Percentiles rank a stretch among this genome's conserved stretches.
These are phyloP conservation scores for Plectrocnemia conspersa DNA, from an alignment of 1,140 invertebrate genomes.

Conservation along the genomic window DNA sequence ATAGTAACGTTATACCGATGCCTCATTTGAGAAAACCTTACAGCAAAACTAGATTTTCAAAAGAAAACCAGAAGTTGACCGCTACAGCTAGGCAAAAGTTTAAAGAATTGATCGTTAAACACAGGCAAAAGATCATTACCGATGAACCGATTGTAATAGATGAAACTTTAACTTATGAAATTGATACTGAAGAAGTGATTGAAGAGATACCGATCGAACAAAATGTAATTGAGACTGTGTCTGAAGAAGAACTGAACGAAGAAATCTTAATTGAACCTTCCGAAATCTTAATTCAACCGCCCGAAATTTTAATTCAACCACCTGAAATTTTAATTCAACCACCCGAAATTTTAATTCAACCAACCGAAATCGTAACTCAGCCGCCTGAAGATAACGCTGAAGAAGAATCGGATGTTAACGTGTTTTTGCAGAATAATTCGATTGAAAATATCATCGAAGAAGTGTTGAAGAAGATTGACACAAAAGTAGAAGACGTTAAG, in stretches of 20 bases:
- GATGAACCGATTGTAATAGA: slow-evolving; percentile 30
- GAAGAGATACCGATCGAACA: slow-evolving; percentile 26
- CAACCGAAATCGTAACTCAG: neutral
- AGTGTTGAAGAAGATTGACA: slow-evolving; percentile 46
- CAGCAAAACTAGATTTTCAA: slow-evolving; percentile 46
- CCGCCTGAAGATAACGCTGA: slow-evolving; percentile 8
- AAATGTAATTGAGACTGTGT: neutral
- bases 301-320: neutral
- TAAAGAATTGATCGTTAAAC: slow-evolving; percentile 49
- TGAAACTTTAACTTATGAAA: slow-evolving; percentile 40
- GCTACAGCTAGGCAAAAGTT: slow-evolving; percentile 51
- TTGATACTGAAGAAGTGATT: slow-evolving; percentile 35
- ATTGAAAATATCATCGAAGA: slow-evolving; percentile 50
- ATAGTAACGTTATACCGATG: too few relatives aligned
- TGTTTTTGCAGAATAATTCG: slow-evolving; percentile 40
- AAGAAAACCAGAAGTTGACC: slow-evolving; percentile 43
- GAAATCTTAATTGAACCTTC: neutral
- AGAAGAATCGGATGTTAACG: slow-evolving; percentile 25
- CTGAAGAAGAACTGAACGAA: neutral
- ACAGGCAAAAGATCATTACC: slow-evolving; percentile 44
- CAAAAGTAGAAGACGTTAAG: slow-evolving; percentile 46
- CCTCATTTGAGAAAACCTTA: too few relatives aligned
- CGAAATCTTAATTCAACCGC: neutral
- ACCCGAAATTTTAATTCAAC: too few relatives aligned
- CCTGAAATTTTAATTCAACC: neutral